Evolutionary conservation across 2,113 vertebrate genomes (phyloP).

Genomic region (Cyanoderma ruficeps): DNA sequence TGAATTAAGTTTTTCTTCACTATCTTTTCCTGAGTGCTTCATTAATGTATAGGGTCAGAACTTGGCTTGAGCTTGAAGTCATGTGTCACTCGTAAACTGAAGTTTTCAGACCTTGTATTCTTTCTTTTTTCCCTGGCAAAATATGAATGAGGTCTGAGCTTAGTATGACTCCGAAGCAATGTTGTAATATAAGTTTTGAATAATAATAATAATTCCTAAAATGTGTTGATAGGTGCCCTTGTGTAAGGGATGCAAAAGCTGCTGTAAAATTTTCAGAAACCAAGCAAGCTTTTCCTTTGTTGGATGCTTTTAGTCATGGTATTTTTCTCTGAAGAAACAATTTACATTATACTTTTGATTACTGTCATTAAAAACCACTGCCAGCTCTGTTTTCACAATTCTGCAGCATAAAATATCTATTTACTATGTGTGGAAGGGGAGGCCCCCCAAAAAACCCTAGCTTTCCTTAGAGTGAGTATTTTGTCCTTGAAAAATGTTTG

Average conservation of each 20-base stretch:
- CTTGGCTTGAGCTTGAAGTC: neutral
- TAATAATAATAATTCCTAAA: neutral
- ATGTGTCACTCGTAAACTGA: neutral
- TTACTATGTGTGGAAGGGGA: neutral
- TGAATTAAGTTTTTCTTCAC: neutral
- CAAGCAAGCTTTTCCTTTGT: neutral
- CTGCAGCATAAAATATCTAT: neutral
- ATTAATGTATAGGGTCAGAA: neutral
- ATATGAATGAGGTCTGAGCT: neutral
- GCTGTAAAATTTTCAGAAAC: neutral
- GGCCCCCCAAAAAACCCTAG: neutral
- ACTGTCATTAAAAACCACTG: neutral
- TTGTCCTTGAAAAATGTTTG: neutral
- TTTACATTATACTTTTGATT: neutral
- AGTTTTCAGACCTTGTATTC: neutral
- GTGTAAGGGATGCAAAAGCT: neutral
- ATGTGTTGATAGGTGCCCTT: neutral
- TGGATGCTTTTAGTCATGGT: accelerated
- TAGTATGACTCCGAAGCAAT: neutral
- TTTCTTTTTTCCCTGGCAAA: neutral
- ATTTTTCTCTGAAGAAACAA: neutral
- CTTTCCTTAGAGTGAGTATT: neutral
- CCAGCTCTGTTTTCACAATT: neutral
- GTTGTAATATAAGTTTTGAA: neutral
- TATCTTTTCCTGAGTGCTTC: neutral